A percentile compares a stretch with the other conserved stretches of the same genome.
phyloP scores from a whole-genome alignment of 2,797 vertebrate species.

The Chaunax sp. region DNA sequence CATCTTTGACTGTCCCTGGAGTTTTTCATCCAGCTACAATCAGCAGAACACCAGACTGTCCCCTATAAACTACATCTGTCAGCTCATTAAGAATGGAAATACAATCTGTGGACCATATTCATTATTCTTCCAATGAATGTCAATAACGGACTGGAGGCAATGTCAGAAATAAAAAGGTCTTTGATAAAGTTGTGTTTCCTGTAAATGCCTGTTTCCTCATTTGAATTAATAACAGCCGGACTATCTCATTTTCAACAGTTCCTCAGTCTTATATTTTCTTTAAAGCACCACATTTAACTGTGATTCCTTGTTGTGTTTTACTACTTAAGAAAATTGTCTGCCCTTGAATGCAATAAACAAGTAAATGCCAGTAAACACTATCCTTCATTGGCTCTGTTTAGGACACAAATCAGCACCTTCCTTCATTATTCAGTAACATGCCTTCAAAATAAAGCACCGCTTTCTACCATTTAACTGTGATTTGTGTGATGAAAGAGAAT shows the following conservation, averaged over 20 bases:
- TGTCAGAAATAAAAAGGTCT: conserved; percentile 12
- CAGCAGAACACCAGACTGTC: conserved; percentile 11
- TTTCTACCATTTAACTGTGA: background rate
- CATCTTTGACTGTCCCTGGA: conserved; percentile 23
- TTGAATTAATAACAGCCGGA: background rate
- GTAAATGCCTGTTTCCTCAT: background rate
- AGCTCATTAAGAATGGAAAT: conserved; percentile 27
- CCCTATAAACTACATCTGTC: conserved; percentile 21
- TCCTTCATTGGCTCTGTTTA: background rate
- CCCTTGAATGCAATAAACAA: background rate
- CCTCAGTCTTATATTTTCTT: background rate
- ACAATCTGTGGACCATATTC: conserved; percentile 2
- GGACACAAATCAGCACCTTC: conserved; percentile 5
- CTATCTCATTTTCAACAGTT: background rate
- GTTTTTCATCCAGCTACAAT: conserved; percentile 21
- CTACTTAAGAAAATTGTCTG: background rate
- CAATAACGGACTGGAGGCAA: conserved; percentile 2
- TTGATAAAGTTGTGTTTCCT: conserved; percentile 10
- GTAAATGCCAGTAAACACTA: background rate
- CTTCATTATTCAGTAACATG: conserved; percentile 16
- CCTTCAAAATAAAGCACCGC: background rate
- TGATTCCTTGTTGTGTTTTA: conserved; percentile 3
- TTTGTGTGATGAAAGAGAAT: conserved; percentile 11
- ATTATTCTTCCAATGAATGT: conserved; percentile 22
- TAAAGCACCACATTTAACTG: background rate